Percentiles rank a stretch among this genome's conserved stretches.
These are phyloP conservation scores for Felis catus DNA, from an alignment of 2,113 vertebrate genomes.

Conservation along the genomic window F.catus_Fca126_mat1.0 CM031419.1:185098001-185098500, in stretches of 20 bases:
- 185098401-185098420: background rate
- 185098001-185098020: background rate
- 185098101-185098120: background rate
- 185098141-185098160: constrained; percentile 49
- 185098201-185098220: constrained; percentile 43
- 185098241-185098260: background rate
- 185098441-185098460: background rate
- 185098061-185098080: background rate
- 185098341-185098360: background rate
- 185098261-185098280: constrained; percentile 7
- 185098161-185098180: constrained; percentile 58
- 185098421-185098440: background rate
- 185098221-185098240: background rate
- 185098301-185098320: background rate
- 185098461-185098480: background rate
- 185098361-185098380: background rate
- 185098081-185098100: constrained; percentile 39
- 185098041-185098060: background rate
- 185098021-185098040: background rate
- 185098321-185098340: background rate
- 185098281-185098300: background rate
- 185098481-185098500: constrained; percentile 4
- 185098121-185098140: constrained; percentile 36
- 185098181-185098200: constrained; percentile 28
- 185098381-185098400: background rate